A percentile compares a stretch with the other conserved stretches of the same genome.
Evolutionary conservation across 2,797 vertebrate species (phyloP).

Genomic region (Centroberyx gerrardi): DNA sequence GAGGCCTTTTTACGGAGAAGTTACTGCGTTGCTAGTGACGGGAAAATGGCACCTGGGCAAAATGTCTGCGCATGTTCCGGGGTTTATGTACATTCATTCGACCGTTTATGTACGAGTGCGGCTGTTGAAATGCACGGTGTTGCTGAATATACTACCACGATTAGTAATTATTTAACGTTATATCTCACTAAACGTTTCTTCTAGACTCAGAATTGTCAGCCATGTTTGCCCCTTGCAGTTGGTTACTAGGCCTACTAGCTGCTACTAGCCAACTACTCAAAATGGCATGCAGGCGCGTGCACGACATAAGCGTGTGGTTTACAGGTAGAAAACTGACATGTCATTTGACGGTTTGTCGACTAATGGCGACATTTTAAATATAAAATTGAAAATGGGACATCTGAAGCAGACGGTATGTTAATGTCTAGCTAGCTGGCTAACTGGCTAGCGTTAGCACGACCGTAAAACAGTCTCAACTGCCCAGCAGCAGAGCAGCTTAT

Average conservation of each 20-base stretch:
- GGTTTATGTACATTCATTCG: accelerated
- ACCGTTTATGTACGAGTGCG: accelerated
- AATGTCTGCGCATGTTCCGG: accelerated
- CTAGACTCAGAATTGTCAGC: constrained; percentile 50
- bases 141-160: neutral
- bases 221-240: constrained; percentile 70
- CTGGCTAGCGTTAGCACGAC: constrained; percentile 27
- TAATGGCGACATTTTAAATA: accelerated
- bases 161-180: neutral
- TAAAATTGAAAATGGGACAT: no score
- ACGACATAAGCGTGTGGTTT: constrained; percentile 11
- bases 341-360: accelerated
- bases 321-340: no score
- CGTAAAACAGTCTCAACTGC: no score
- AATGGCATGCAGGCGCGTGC: constrained; percentile 73
- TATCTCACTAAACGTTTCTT: neutral
- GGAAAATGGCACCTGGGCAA: neutral
- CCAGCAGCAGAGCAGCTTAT: accelerated
- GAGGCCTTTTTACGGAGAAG: constrained; percentile 51
- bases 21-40: constrained; percentile 44
- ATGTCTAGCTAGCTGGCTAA: accelerated
- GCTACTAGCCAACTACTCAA: constrained; percentile 38
- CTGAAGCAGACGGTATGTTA: no score
- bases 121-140: accelerated
- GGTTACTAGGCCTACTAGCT: constrained; percentile 55